phyloP scores from a whole-genome alignment of 1,140 invertebrate species.

The Chionoecetes opilio region DNA sequence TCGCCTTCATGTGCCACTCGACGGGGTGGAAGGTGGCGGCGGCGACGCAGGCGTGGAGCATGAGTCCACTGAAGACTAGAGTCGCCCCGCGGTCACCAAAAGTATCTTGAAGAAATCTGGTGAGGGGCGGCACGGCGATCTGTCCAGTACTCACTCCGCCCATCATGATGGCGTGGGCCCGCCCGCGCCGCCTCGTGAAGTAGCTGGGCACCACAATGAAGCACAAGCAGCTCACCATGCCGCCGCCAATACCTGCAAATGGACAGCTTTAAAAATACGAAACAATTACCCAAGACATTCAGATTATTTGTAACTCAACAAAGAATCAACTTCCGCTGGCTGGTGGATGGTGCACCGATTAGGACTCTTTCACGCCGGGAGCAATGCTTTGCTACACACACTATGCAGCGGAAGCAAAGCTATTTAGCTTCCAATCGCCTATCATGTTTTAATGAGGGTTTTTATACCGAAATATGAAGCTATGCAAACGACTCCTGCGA shows the following conservation, averaged over 20 bases:
- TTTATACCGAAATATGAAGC: too few relatives aligned
- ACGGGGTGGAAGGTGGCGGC: constrained; percentile 63
- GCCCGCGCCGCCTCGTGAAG: constrained; percentile 58
- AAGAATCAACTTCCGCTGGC: too few relatives aligned
- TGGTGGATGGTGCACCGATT: too few relatives aligned
- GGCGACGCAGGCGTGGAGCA: constrained; percentile 63
- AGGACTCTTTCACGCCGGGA: too few relatives aligned
- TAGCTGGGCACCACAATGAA: constrained; percentile 61
- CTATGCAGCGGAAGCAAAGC: too few relatives aligned
- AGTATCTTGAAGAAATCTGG: constrained; percentile 50
- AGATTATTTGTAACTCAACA: too few relatives aligned
- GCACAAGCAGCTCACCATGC: constrained; percentile 28
- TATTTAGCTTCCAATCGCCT: too few relatives aligned
- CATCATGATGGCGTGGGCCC: constrained; percentile 51
- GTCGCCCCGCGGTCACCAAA: constrained; percentile 61
- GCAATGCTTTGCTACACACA: too few relatives aligned
- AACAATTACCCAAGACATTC: not conserved
- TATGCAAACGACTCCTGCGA: too few relatives aligned
- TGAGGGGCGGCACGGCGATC: constrained; percentile 46
- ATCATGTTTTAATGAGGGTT: too few relatives aligned
- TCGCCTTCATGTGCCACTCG: constrained; percentile 51
- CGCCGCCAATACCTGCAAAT: constrained; percentile 58
- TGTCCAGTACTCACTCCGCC: constrained; percentile 11
- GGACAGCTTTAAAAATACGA: not conserved
- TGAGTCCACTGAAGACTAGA: constrained; percentile 51